These are phyloP conservation scores for Cantharis nigra DNA, from an alignment of 2,888 invertebrate species.

Conservation along the genomic window DNA sequence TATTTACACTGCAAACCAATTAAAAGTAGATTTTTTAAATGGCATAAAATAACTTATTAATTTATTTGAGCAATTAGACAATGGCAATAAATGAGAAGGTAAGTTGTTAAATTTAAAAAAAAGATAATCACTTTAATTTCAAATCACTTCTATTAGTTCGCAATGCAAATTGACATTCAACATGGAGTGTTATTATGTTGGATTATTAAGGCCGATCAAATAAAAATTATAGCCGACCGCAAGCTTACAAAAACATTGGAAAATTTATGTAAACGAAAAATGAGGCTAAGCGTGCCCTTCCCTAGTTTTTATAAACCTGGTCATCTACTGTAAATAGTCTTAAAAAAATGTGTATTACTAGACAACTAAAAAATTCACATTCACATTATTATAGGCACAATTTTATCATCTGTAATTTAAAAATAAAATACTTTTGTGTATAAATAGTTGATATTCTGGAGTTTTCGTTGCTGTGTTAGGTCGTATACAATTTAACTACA, in stretches of 20 bases:
- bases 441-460: neutral
- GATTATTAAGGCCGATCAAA: neutral
- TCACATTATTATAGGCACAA: neutral
- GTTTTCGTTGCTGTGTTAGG: neutral
- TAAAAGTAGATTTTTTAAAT: neutral
- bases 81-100: neutral
- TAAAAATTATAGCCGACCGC: neutral
- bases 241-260: neutral
- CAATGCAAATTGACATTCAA: neutral
- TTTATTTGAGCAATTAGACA: neutral
- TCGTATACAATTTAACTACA: neutral
- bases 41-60: neutral
- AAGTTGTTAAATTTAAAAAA: neutral
- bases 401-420: neutral
- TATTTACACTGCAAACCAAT: neutral
- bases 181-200: neutral
- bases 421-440: neutral
- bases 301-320: neutral
- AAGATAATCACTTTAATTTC: neutral
- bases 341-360: neutral
- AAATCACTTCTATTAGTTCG: neutral
- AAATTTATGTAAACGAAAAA: neutral
- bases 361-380: neutral
- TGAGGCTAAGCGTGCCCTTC: neutral
- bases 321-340: neutral